phyloP scores from a whole-genome alignment of 2,888 invertebrate species.

The Xanthostigma xanthostigma region DNA sequence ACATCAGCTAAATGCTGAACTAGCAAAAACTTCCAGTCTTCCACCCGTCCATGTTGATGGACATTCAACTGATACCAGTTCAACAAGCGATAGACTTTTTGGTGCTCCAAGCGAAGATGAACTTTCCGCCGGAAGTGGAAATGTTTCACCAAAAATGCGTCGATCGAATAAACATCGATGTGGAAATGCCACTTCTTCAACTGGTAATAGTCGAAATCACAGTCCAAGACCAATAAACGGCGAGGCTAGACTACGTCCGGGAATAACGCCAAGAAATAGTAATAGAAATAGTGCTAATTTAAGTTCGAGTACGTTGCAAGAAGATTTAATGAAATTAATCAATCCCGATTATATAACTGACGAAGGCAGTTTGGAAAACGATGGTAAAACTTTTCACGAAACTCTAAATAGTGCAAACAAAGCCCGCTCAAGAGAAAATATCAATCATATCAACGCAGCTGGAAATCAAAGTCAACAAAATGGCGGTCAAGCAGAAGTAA shows the following conservation, averaged over 20 bases:
- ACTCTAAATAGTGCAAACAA: conserved; percentile 1
- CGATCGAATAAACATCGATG: conserved; percentile 28
- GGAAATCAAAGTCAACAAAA: conserved; percentile 13
- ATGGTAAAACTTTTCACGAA: conserved; percentile 5
- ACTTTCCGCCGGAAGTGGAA: conserved; percentile 37
- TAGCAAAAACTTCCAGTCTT: conserved; percentile 22
- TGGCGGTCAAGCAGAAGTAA: conserved; percentile 36
- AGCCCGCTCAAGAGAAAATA: conserved; percentile 11
- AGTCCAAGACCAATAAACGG: conserved; percentile 42
- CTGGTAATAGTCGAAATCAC: conserved; percentile 38
- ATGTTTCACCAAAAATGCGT: conserved; percentile 34
- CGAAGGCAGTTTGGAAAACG: conserved; percentile 17
- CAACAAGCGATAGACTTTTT: conserved; percentile 30
- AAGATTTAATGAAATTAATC: conserved; percentile 75
- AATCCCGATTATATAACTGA: conserved; percentile 53
- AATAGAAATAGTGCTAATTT: conserved; percentile 46
- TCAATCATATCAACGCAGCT: conserved; percentile 2
- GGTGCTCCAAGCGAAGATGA: conserved; percentile 36
- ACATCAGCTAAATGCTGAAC: conserved; percentile 18
- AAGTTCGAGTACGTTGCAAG: conserved; percentile 51
- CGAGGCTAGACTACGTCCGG: conserved; percentile 39
- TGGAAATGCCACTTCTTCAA: conserved; percentile 28
- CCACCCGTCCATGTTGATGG: conserved; percentile 30
- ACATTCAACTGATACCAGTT: conserved; percentile 35
- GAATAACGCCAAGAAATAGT: conserved; percentile 29